Evolutionary conservation across 2,888 invertebrate species (phyloP).

Genomic region (Pomacea canaliculata): DNA sequence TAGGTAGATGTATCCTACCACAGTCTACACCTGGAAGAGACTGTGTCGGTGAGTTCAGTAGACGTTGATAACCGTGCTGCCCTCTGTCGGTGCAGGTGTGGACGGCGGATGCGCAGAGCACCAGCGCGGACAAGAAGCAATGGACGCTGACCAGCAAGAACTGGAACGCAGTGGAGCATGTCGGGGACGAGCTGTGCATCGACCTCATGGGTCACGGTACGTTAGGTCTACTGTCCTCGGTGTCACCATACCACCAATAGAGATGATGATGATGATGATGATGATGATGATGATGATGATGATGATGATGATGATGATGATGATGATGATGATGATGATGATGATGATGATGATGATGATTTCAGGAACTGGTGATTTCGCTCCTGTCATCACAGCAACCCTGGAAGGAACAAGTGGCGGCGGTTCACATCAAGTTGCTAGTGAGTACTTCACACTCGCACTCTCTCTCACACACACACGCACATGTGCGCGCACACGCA

Average conservation of each 20-base stretch:
- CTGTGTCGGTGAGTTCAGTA: background rate
- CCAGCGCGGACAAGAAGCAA: constrained; percentile 2
- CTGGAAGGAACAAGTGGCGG: background rate
- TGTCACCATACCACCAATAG: too few species aligned
- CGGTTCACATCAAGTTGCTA: background rate
- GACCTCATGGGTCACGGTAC: constrained; percentile 22
- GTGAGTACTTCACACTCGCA: too few species aligned
- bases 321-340: too few species aligned
- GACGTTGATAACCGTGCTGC: background rate
- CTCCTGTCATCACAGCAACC: constrained; percentile 11
- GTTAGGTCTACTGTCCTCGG: background rate
- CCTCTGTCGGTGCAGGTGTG: constrained; percentile 5
- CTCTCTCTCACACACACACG: too few species aligned
- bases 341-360: background rate
- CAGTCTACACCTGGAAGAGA: background rate
- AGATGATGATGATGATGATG: too few species aligned
- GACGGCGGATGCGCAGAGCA: constrained; percentile 8
- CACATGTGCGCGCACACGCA: too few species aligned
- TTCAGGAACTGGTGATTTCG: constrained; percentile 21
- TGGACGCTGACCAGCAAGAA: constrained; percentile 18
- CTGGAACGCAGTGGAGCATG: constrained; percentile 27
- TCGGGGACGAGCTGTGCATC: constrained; percentile 24
- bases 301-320: too few species aligned
- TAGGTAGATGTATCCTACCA: too few species aligned
- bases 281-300: too few species aligned